Conservation (phyloP, 2,797 vertebrate species). For the Pseudotriccus pelzelni region DNA sequence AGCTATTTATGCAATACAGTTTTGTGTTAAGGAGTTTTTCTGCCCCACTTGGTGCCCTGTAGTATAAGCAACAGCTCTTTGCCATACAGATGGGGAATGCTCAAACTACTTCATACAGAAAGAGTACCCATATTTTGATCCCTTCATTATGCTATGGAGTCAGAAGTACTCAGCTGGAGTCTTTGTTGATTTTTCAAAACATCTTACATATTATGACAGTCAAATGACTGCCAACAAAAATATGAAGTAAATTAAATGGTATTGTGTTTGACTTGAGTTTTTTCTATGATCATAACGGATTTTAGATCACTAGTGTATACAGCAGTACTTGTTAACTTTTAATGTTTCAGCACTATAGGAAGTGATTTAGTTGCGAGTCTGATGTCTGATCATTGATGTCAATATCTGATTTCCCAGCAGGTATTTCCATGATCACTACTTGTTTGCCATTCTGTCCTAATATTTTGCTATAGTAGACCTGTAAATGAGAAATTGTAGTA, state of each 20-base stretch:
- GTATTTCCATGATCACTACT: background rate
- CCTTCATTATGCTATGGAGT: background rate
- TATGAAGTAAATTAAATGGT: background rate
- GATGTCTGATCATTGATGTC: background rate
- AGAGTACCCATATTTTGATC: background rate
- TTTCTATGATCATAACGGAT: background rate
- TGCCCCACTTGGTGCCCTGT: background rate
- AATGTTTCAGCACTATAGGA: background rate
- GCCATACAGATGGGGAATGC: background rate
- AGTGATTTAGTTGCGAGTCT: background rate
- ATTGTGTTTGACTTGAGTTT: background rate
- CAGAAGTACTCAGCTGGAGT: background rate
- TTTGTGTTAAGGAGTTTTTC: background rate
- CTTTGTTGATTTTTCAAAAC: background rate
- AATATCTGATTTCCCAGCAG: background rate
- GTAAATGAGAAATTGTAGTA: background rate
- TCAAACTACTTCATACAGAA: background rate
- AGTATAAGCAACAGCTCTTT: background rate
- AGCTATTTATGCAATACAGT: background rate
- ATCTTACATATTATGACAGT: background rate
- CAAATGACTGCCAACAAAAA: background rate
- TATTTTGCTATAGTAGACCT: background rate
- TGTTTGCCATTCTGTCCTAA: slow-evolving; percentile 17
- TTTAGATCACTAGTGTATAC: background rate
- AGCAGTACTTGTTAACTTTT: background rate